Percentiles rank a stretch among this genome's conserved stretches.
Evolutionary conservation across 2,888 invertebrate species (phyloP).

Genomic region (Muschampia plurimacula): DNA sequence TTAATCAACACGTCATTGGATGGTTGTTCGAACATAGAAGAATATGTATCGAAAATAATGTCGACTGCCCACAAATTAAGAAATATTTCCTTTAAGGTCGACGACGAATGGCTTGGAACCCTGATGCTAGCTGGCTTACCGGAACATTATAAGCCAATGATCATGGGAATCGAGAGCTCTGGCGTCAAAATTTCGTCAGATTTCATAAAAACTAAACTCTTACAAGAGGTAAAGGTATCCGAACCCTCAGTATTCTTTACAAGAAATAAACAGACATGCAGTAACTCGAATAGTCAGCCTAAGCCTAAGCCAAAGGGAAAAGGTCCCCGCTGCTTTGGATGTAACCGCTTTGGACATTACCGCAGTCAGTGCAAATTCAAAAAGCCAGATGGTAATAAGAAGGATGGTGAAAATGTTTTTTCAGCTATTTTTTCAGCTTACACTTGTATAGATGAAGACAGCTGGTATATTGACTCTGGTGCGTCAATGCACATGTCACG

Average conservation of each 20-base stretch:
- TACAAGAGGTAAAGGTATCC: neutral
- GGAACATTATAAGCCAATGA: neutral
- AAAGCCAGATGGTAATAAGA: neutral
- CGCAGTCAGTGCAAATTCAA: neutral
- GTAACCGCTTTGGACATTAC: slow-evolving; percentile 5
- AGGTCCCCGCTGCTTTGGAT: neutral
- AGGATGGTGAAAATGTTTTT: slow-evolving; percentile 16
- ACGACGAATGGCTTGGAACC: slow-evolving; percentile 7
- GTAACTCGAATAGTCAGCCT: neutral
- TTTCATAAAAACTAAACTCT: neutral
- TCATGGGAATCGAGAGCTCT: neutral
- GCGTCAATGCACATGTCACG: slow-evolving; percentile 47
- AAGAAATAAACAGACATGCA: neutral
- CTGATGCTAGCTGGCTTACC: slow-evolving; percentile 2
- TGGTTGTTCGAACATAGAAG: neutral
- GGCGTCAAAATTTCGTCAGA: neutral
- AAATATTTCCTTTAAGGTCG: neutral
- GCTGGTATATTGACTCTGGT: slow-evolving; percentile 47
- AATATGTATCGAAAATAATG: slow-evolving; percentile 7
- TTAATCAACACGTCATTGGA: neutral
- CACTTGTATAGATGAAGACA: slow-evolving; percentile 6
- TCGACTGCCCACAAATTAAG: neutral
- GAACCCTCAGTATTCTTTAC: neutral
- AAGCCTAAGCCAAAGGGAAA: neutral
- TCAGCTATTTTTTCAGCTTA: slow-evolving; percentile 43